These are phyloP conservation scores for Cerastis leucographa DNA, from an alignment of 2,888 invertebrate genomes.

Conservation along the genomic window DNA sequence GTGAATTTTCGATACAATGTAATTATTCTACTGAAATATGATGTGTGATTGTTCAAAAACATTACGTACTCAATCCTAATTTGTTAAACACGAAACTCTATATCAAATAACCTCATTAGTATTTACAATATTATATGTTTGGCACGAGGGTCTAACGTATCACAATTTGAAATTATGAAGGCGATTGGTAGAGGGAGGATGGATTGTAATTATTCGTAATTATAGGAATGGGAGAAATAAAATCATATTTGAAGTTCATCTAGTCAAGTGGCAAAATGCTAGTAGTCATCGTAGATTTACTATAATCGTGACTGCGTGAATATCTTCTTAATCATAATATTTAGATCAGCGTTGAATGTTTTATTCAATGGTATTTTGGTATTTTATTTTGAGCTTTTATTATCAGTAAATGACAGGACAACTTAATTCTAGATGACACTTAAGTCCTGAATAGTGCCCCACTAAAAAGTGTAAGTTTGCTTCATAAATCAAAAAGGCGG, in stretches of 20 bases:
- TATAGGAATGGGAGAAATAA: neutral
- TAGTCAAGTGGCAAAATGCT: neutral
- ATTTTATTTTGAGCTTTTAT: constrained; percentile 13
- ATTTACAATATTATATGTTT: constrained; percentile 70
- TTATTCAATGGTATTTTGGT: constrained; percentile 10
- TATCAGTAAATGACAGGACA: constrained; percentile 36
- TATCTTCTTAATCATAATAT: neutral
- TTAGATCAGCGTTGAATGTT: neutral
- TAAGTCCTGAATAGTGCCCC: constrained; percentile 24
- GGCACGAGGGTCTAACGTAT: constrained; percentile 74
- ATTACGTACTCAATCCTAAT: constrained; percentile 46
- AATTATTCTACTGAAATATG: constrained; percentile 51
- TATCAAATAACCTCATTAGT: constrained; percentile 63
- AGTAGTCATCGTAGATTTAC: neutral
- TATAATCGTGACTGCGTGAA: neutral
- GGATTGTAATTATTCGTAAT: constrained; percentile 8
- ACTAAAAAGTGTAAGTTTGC: constrained; percentile 35
- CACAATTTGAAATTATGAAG: constrained; percentile 71
- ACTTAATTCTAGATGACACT: constrained; percentile 37
- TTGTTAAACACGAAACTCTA: constrained; percentile 63
- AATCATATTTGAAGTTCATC: neutral
- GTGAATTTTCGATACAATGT: constrained; percentile 28
- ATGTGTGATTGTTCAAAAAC: constrained; percentile 42
- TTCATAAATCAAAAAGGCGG: constrained; percentile 51
- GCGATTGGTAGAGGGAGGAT: constrained; percentile 37